Evolutionary conservation across 2,797 vertebrate genomes (phyloP), one percentile per base, ranked within the genome.

Genomic region (Micrastur ruficollis): DNA sequence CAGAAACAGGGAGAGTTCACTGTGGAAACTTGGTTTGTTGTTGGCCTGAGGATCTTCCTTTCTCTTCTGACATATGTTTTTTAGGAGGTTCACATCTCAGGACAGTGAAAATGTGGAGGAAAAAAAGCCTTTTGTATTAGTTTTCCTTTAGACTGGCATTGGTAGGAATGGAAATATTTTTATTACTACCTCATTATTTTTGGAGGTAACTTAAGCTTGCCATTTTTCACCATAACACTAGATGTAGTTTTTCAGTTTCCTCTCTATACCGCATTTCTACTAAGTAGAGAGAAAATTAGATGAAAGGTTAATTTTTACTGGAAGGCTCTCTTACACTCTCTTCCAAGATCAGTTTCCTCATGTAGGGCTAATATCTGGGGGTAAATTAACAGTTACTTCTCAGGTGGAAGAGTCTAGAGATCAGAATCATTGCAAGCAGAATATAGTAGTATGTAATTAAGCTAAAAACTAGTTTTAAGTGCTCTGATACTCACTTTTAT

Each of bases 181-280:
- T 79, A 93, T 84, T 93, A 40, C 42, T 66, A 8, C 55, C 31
- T 81, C 36, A 75, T 86, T 81, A 84, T 92, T 92, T 95, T 92
- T 95, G 81, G 68, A 94, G 66, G 73, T 90, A 94, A 56, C 73
- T 84, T 84, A 52, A 86, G 55, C 50, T 79, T 87, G 81, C 65
- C 2, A 92, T 95, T 96, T 95, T 96, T 93, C 91, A 53, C 90
- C 2, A 2, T 81, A 83, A 65, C 22, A 32, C n/a, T 79, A 71
- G n/a, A 68, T 63, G 29, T 23, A 93, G 76, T 81, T 93, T 90
- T 95, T 93, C 78, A 90, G n/a, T 93, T 91, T 93, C 86, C 89
- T 94, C 53, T 94, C 63, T 85, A 7, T 81, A 49, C 71, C 34
- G 9, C 36, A 14, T 82, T 91, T 91, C 74, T 95, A 59, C 80